Base-by-base conservation (phyloP, 2,797 vertebrate species). In the Macropus fuliginosus region DNA sequence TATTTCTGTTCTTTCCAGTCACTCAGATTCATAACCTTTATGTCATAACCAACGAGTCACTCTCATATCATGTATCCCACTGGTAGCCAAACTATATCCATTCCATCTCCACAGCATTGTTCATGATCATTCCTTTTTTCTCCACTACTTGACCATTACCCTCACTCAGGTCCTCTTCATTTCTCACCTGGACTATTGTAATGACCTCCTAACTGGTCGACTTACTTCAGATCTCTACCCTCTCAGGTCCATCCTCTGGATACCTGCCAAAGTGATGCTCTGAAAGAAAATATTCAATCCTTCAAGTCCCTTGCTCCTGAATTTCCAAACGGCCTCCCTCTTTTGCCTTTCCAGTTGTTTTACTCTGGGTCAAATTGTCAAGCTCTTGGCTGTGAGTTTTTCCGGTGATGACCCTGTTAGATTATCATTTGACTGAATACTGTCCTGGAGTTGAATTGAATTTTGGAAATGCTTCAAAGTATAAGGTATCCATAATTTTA, bases 381-480 rank as follows among this genome's bases (percentile, higher is more conserved):
- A 1, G 14, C 54, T 81, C 3, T n/a, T 28, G 54, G 96, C 40
- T 34, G 91, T 92, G 50, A 54, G n/a, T 91, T 74, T 62, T 92
- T 62, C 59, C 93, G 46, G n/a, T 95, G 93, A 57, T 31, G 94
- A 8, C 57, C 81, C 34, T 50, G 16, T 91, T 94, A 90, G 93
- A 31, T 89, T 56, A 81, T 1, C 12, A 6, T 11, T 0, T 1
- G 0, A 0, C 34, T 95, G 13, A 90, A 56, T 28, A 50, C 21
- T 95, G 91, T 95, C 92, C 40, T 31, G 9, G 3, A 54, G 87
- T 4, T n/a, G 57, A n/a, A 89, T 93, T 97, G 55, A 3, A 56
- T 94, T 96, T 87, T 46, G 92, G 34, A 91, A 81, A 94, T 89
- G 28, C 46, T 54, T 96, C 92, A 93, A 96, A 90, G 56, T 74